phyloP scores from a whole-genome alignment of 2,797 vertebrate species.

The Acanthiza pusilla region DNA sequence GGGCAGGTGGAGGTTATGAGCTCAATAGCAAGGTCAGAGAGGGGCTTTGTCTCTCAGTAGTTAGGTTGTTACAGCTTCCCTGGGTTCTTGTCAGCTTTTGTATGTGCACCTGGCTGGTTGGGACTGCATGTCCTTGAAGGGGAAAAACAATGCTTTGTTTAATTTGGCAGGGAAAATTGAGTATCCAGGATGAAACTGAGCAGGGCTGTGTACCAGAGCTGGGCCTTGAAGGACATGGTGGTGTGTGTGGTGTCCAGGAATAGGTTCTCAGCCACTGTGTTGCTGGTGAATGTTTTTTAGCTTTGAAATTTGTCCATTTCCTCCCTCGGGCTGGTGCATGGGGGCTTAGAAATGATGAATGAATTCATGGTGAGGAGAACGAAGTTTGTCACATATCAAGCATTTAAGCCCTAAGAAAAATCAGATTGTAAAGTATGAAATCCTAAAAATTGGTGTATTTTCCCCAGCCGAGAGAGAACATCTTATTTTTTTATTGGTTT shows the following conservation, averaged over 20 bases:
- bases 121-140: background rate
- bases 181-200: background rate
- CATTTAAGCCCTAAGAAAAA: background rate
- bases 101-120: background rate
- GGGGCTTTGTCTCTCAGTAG: background rate
- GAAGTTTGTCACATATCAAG: background rate
- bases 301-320: background rate
- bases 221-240: background rate
- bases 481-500: background rate
- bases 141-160: background rate
- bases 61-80: background rate
- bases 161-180: background rate
- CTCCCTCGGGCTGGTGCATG: background rate
- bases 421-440: background rate
- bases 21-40: background rate
- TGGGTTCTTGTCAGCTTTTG: background rate
- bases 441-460: background rate
- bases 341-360: background rate
- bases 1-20: background rate
- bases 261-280: background rate
- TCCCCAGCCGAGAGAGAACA: background rate
- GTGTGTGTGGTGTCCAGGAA: background rate
- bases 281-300: background rate
- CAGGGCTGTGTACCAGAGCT: background rate
- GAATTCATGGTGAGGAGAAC: background rate